Evolutionary conservation across 2,888 invertebrate species (phyloP).

Genomic region (Hypolimnas misippus): DNA sequence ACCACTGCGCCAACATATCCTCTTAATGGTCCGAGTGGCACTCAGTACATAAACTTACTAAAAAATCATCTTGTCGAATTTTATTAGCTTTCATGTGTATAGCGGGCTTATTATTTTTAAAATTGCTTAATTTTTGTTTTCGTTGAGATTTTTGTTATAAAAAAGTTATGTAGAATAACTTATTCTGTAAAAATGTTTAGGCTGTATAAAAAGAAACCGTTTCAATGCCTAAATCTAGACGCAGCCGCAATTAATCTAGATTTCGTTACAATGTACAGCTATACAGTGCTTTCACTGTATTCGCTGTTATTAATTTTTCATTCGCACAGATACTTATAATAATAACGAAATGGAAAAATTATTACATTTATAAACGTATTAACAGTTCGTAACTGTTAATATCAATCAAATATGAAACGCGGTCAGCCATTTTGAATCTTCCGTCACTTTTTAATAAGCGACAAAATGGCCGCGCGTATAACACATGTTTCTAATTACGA

Average conservation of each 20-base stretch:
- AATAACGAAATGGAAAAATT: constrained; percentile 6
- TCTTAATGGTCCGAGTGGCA: no score
- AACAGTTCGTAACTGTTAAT: constrained; percentile 19
- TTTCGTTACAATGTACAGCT: not conserved
- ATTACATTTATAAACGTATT: constrained; percentile 19
- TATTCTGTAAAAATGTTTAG: no score
- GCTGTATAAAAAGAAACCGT: not conserved
- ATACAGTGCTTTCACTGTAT: not conserved
- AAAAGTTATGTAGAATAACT: no score
- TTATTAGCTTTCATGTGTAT: no score
- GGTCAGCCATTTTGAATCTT: constrained; percentile 19
- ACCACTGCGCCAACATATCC: no score
- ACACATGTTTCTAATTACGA: constrained; percentile 50
- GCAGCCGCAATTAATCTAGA: constrained; percentile 8
- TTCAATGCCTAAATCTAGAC: not conserved
- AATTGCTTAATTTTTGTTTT: no score
- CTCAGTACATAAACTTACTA: no score
- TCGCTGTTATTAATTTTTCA: constrained; percentile 1
- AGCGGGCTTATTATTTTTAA: no score
- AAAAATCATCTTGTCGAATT: no score
- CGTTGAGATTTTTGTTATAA: no score
- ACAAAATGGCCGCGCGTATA: constrained; percentile 37
- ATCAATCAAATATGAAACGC: constrained; percentile 36
- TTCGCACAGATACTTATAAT: not conserved
- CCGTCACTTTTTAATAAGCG: constrained; percentile 11